phyloP scores from a whole-genome alignment of 2,113 vertebrate species.

The Macrotis lagotis region DNA sequence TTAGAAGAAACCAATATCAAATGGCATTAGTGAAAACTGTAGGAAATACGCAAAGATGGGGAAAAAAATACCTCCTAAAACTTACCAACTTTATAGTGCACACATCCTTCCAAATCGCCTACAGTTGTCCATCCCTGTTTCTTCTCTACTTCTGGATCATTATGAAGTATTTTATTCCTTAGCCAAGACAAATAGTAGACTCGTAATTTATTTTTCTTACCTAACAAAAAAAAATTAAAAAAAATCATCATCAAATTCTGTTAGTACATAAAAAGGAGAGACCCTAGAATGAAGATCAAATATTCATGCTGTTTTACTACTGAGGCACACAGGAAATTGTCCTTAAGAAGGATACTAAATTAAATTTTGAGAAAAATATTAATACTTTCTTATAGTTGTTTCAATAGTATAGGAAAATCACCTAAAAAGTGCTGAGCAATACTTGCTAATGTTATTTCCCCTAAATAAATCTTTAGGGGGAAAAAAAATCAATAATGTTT shows the following conservation, averaged over 20 bases:
- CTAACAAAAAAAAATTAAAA: conserved; percentile 80
- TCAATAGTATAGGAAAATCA: not conserved
- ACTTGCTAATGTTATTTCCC: not conserved
- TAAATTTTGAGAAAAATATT: not conserved
- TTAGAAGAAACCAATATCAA: not conserved
- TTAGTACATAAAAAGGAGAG: not conserved
- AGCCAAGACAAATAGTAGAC: conserved; percentile 99
- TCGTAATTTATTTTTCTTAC: conserved; percentile 98
- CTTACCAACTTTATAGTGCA: conserved; percentile 99
- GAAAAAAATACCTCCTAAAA: not conserved
- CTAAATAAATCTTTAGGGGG: not conserved
- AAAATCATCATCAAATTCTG: conserved; percentile 13
- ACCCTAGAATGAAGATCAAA: not conserved
- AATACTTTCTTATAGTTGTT: not conserved
- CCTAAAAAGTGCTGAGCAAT: not conserved
- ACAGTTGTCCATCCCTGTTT: conserved; percentile 99
- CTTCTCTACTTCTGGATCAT: conserved; percentile 98
- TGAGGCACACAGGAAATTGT: not conserved
- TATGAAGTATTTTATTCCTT: conserved; percentile 99
- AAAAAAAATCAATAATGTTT: not conserved
- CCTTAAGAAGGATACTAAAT: not conserved
- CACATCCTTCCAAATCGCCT: conserved; percentile 96
- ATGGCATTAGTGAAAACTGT: not conserved
- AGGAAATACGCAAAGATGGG: not conserved
- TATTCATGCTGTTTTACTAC: not conserved